phyloP scores from a whole-genome alignment of 2,888 invertebrate genomes.

The Yponomeuta malinellus region DNA sequence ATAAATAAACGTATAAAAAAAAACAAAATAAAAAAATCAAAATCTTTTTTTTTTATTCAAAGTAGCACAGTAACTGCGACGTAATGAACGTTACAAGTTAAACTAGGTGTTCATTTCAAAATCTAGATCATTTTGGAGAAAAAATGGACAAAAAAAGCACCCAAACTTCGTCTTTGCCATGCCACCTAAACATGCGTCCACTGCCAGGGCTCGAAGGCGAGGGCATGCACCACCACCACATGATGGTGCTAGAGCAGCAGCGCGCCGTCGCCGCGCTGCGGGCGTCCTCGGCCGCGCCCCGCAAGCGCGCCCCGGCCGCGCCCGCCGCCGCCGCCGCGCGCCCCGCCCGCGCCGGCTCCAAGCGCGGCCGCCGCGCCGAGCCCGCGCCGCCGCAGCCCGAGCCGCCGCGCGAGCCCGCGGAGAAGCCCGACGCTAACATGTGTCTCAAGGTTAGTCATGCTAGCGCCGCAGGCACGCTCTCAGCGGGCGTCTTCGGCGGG shows the following conservation, averaged over 20 bases:
- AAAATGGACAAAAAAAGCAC: no score
- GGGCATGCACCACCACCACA: constrained; percentile 75
- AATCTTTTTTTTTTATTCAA: no score
- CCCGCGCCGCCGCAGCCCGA: constrained; percentile 70
- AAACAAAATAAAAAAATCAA: no score
- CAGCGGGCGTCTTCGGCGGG: constrained; percentile 34
- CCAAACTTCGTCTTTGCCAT: no score
- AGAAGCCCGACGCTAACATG: constrained; percentile 91
- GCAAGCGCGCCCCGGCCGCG: constrained; percentile 62
- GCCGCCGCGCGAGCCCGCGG: constrained; percentile 79
- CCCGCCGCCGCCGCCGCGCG: constrained; percentile 32
- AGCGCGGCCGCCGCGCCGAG: constrained; percentile 37
- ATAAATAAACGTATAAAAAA: no score
- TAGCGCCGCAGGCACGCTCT: no score
- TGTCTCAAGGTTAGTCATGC: constrained; percentile 77
- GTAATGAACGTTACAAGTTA: no score
- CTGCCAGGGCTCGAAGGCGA: constrained; percentile 66
- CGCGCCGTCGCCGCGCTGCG: constrained; percentile 67
- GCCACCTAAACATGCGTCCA: neutral
- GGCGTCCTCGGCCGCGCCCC: constrained; percentile 29
- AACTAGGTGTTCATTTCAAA: no score
- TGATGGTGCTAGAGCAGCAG: constrained; percentile 75
- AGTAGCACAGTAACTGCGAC: no score
- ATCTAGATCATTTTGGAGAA: no score
- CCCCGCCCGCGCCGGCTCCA: constrained; percentile 18